Evolutionary conservation across 1,140 invertebrate genomes (phyloP).

Genomic region (Drosophila pectinifera): DNA sequence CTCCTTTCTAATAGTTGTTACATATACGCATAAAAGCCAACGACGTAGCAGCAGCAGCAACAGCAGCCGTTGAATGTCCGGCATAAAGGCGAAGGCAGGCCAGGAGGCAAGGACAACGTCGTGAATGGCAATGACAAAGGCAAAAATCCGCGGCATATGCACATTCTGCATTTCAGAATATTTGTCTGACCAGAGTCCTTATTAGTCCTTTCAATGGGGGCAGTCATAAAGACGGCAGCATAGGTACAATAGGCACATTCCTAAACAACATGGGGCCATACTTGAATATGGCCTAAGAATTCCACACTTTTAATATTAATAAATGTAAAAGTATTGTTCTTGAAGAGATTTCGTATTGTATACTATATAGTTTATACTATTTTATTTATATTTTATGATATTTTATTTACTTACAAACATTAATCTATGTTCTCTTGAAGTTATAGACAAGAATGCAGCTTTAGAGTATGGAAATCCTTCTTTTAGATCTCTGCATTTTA

Average conservation of each 20-base stretch:
- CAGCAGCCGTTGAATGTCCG: constrained; percentile 32
- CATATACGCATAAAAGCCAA: constrained; percentile 59
- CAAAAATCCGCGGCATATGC: constrained; percentile 42
- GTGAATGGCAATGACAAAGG: constrained; percentile 44
- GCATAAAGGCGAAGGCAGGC: not conserved
- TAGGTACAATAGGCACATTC: constrained; percentile 19
- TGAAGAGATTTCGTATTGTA: no score
- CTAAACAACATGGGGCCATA: not conserved
- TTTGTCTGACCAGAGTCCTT: constrained; percentile 23
- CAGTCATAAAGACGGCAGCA: no score
- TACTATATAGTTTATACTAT: no score
- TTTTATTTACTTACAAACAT: not conserved
- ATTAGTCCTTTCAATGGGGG: constrained; percentile 27
- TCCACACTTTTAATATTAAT: not conserved
- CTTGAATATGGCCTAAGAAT: no score
- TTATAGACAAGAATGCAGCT: no score
- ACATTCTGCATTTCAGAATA: constrained; percentile 5
- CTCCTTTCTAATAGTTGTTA: constrained; percentile 76
- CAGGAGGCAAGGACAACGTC: constrained; percentile 22
- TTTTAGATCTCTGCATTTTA: no score
- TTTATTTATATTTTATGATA: no score
- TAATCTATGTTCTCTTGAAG: not conserved
- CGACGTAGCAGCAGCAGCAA: constrained; percentile 47
- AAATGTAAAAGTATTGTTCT: not conserved
- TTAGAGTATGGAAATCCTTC: no score